Percentiles rank a stretch among this genome's conserved stretches.
These are phyloP conservation scores for Azorinus chamasolen DNA, from an alignment of 2,888 invertebrate species.

Conservation along the genomic window DNA sequence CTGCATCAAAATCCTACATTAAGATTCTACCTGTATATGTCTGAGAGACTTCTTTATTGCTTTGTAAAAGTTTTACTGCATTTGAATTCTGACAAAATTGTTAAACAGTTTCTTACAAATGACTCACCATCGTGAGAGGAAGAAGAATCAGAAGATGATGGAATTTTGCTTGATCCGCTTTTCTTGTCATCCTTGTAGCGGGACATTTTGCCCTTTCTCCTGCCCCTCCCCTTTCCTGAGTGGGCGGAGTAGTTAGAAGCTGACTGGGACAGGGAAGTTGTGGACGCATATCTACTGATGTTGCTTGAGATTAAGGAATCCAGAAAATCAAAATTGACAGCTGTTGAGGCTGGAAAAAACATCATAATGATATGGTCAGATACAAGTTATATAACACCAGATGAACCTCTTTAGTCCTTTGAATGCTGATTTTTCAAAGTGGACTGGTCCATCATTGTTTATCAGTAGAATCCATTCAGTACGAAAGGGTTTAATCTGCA, in stretches of 20 bases:
- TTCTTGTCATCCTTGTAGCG: conserved; percentile 28
- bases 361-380: conserved; percentile 1
- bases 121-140: conserved; percentile 57
- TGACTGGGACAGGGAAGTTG: conserved; percentile 75
- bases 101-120: too few relatives aligned
- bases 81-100: too few relatives aligned
- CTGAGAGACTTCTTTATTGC: too few relatives aligned
- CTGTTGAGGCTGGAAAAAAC: conserved; percentile 58
- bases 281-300: conserved; percentile 74
- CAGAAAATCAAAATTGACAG: conserved; percentile 80
- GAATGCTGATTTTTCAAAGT: too few relatives aligned
- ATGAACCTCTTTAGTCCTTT: too few relatives aligned
- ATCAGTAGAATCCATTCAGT: too few relatives aligned
- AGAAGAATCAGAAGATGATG: conserved; percentile 60
- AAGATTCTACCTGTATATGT: too few relatives aligned
- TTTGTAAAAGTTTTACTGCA: too few relatives aligned
- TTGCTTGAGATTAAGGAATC: conserved; percentile 75
- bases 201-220: conserved; percentile 44
- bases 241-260: conserved; percentile 76
- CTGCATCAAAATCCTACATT: too few relatives aligned
- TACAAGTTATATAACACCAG: too few relatives aligned
- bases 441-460: too few relatives aligned
- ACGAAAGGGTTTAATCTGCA: too few relatives aligned
- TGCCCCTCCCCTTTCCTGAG: conserved; percentile 40
- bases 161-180: conserved; percentile 42